Evolutionary conservation across 2,888 invertebrate genomes (phyloP).

Genomic region (Zhuqinia jingwanae): DNA sequence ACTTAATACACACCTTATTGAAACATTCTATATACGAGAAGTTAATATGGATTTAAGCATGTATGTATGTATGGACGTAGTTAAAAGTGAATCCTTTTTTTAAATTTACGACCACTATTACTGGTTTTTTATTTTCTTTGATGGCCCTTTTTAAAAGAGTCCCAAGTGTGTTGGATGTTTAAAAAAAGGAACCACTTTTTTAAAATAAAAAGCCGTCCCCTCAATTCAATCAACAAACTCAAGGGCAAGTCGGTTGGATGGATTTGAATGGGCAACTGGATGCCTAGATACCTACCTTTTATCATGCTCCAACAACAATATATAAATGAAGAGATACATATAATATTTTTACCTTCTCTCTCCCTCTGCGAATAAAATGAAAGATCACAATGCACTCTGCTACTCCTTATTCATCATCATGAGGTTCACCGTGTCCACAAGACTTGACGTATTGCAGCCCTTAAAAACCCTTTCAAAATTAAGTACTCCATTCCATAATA

Average conservation of each 20-base stretch:
- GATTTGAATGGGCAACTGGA: slow-evolving; percentile 31
- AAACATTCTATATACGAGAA: too few relatives aligned
- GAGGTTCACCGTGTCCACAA: not conserved
- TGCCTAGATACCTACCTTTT: not conserved
- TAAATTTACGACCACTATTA: too few relatives aligned
- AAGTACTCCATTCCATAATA: too few relatives aligned
- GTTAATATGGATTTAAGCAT: too few relatives aligned
- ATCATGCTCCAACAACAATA: slow-evolving; percentile 18
- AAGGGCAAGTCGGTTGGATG: slow-evolving; percentile 39
- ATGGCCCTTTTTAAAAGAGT: too few relatives aligned
- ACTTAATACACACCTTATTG: too few relatives aligned
- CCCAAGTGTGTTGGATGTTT: too few relatives aligned
- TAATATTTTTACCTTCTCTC: too few relatives aligned
- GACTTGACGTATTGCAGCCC: not conserved
- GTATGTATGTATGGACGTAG: too few relatives aligned
- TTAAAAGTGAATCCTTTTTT: too few relatives aligned
- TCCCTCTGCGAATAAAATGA: not conserved
- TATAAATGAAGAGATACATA: slow-evolving; percentile 28
- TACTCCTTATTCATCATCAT: not conserved
- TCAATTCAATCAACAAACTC: slow-evolving; percentile 1
- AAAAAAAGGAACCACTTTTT: not conserved
- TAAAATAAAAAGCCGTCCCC: slow-evolving; percentile 18
- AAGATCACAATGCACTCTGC: not conserved
- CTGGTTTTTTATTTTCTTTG: too few relatives aligned
- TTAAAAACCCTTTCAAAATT: too few relatives aligned